Base-by-base conservation (phyloP, 2,797 vertebrate species). In the Catharus ustulatus region DNA sequence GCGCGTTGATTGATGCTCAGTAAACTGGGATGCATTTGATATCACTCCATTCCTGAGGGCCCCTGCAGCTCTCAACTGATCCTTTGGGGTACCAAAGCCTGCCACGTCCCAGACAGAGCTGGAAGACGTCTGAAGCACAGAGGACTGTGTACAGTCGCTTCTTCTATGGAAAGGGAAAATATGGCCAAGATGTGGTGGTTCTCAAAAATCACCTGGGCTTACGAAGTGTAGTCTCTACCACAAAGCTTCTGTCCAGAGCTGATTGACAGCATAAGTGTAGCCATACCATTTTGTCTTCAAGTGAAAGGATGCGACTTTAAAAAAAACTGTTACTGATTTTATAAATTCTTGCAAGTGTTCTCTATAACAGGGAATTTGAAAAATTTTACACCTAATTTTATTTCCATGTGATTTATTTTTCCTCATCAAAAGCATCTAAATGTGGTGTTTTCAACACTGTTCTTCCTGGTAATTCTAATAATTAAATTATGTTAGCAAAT, bases 401-500 rank as follows among this genome's bases (percentile, higher is more conserved):
- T 85, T 86, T 91, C 62, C 66, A 66, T 84, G 30, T 40, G 16
- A 88, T 91, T 94, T 84, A 20, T 78, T 77, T 76, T 94, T 90
- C 43, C 15, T 81, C 23, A 42, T 42, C 0, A 1, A 73, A 13
- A 48, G 4, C 7, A 43, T 40, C 8, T 64, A 86, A 83, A 76
- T 71, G 52, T 22, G 24, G 3, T 55, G 16, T 49, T 88, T 78
- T 87, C 29, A 69, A 16, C 19, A 42, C 26, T 20, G 6, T 29
- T 89, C 49, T 86, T 81, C 62, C 66, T 66, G 62, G 30, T 21
- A 84, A 54, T 49, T 69, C 45, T 75, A 75, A 40, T 24, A 78
- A 26, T 32, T 73, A 77, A 63, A 81, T n/a, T 51, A 64, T 34
- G 3, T 21, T 78, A 76, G 9, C 26, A 78, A 79, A 82, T 13